Evolutionary conservation across 2,113 vertebrate species (phyloP).

Genomic region (Trematocara nigrifrons): DNA sequence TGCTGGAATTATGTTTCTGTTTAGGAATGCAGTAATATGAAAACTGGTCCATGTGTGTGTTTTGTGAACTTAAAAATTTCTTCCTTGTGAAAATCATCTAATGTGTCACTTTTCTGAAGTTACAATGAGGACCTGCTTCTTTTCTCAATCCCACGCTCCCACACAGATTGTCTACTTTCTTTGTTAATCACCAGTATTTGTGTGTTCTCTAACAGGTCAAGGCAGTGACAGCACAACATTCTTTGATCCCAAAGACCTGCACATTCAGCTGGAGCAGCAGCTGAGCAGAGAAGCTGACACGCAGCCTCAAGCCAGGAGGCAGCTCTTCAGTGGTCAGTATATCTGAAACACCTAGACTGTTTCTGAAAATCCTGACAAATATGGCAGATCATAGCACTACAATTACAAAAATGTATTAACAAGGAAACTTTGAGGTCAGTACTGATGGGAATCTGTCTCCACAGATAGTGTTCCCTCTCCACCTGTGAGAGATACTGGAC

Average conservation of each 20-base stretch:
- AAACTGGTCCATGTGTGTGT: neutral
- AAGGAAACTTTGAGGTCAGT: neutral
- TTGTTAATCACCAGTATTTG: neutral
- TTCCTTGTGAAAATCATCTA: neutral
- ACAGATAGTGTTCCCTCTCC: slow-evolving; percentile 76
- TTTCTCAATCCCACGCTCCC: neutral
- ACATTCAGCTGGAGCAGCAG: slow-evolving; percentile 69
- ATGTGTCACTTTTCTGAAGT: neutral
- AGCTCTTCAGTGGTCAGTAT: slow-evolving; percentile 65
- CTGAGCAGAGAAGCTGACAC: slow-evolving; percentile 10
- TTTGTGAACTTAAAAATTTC: fast-evolving
- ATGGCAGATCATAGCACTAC: neutral
- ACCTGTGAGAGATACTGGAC: slow-evolving; percentile 80
- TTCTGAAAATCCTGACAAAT: neutral
- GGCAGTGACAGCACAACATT: neutral
- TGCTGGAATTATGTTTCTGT: neutral
- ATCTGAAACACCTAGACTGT: neutral
- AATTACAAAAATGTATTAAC: neutral
- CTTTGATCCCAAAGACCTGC: slow-evolving; percentile 64
- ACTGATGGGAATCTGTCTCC: neutral
- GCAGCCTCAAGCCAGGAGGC: slow-evolving; percentile 26
- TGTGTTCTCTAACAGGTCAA: slow-evolving; percentile 33
- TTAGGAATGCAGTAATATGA: fast-evolving
- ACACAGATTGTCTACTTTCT: neutral
- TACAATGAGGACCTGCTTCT: neutral